phyloP scores from a whole-genome alignment of 2,888 invertebrate species.

The Campopleginae sp. region DNA sequence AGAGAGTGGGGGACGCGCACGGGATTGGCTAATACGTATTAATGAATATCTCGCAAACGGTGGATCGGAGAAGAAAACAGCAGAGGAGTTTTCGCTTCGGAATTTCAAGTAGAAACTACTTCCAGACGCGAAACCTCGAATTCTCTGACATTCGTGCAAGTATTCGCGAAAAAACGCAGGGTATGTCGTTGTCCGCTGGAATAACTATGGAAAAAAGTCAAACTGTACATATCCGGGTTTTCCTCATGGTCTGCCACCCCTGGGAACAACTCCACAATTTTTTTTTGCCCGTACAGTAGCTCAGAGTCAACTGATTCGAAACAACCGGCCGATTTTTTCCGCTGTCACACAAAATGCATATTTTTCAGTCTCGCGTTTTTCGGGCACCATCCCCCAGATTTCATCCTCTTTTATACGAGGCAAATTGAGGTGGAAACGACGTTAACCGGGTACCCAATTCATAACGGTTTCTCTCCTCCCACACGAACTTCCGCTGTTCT shows the following conservation, averaged over 20 bases:
- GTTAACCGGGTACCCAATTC: constrained; percentile 67
- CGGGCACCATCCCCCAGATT: background rate
- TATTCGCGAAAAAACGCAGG: background rate
- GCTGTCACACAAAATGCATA: background rate
- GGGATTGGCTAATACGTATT: background rate
- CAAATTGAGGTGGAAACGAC: constrained; percentile 69
- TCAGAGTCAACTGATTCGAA: constrained; percentile 8
- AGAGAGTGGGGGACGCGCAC: background rate
- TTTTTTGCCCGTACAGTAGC: background rate
- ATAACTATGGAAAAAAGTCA: background rate
- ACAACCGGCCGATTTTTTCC: constrained; percentile 1
- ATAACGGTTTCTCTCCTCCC: constrained; percentile 48
- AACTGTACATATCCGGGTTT: background rate
- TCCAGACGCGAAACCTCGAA: background rate
- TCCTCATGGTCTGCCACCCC: background rate
- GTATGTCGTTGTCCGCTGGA: background rate
- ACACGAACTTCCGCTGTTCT: background rate
- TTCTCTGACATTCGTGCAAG: background rate
- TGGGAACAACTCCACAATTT: background rate
- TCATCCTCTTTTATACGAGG: constrained; percentile 49
- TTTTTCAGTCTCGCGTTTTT: constrained; percentile 23
- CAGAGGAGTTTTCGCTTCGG: background rate
- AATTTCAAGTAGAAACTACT: background rate
- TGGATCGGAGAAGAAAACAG: background rate
- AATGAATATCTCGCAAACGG: background rate